Percentiles rank a stretch among this genome's conserved stretches.
These are phyloP conservation scores for Eilema griseolum DNA, from an alignment of 2,888 invertebrate species.

Conservation along the genomic window DNA sequence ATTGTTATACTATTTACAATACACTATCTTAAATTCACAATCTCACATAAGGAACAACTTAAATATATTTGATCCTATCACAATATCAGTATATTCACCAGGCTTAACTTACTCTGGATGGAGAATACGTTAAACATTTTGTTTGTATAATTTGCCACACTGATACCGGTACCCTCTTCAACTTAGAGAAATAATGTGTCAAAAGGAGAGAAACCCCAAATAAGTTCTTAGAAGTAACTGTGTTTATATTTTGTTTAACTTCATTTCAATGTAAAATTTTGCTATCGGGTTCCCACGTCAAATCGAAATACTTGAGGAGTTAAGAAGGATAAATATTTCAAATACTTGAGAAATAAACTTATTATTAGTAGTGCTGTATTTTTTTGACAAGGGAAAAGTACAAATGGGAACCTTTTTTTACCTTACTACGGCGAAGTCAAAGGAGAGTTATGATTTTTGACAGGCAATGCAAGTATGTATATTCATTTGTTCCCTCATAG, in stretches of 20 bases:
- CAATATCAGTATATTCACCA: not conserved
- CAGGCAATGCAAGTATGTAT: too few relatives aligned
- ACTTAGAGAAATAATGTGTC: constrained; percentile 4
- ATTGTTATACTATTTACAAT: too few relatives aligned
- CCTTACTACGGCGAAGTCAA: too few relatives aligned
- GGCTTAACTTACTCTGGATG: not conserved
- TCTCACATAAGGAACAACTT: too few relatives aligned
- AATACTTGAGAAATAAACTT: constrained; percentile 1
- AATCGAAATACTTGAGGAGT: not conserved
- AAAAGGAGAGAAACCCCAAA: not conserved
- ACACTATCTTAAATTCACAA: too few relatives aligned
- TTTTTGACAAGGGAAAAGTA: not conserved
- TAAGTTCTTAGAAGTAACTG: constrained; percentile 5
- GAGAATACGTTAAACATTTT: not conserved
- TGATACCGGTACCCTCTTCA: constrained; percentile 11
- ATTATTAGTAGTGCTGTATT: not conserved
- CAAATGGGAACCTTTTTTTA: not conserved
- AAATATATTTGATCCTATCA: too few relatives aligned
- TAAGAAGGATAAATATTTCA: not conserved
- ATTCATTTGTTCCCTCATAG: too few relatives aligned
- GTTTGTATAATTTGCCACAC: constrained; percentile 8
- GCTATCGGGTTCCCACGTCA: not conserved
- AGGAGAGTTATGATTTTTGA: too few relatives aligned
- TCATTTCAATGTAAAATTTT: not conserved
- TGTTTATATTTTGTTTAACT: constrained; percentile 3